Conservation (phyloP, 2,888 invertebrate genomes). For the Ischnura elegans region DNA sequence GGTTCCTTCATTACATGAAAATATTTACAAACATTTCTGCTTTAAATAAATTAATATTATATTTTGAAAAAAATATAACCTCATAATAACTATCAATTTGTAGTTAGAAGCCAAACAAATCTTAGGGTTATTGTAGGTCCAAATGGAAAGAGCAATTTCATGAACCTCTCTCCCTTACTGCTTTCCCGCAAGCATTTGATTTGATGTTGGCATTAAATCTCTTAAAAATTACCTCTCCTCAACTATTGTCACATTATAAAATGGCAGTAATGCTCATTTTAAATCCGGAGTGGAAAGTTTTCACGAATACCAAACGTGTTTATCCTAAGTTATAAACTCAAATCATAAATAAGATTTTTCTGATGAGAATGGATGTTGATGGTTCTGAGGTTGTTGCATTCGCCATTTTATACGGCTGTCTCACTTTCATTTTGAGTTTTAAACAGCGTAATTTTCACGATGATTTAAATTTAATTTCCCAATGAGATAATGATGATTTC, state of each 20-base stretch:
- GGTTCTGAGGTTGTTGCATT: constrained; percentile 9
- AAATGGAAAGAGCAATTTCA: constrained; percentile 49
- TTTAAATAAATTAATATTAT: constrained; percentile 42
- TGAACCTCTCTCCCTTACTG: constrained; percentile 32
- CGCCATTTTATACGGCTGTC: neutral
- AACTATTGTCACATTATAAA: constrained; percentile 55
- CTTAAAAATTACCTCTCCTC: constrained; percentile 44
- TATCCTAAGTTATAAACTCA: neutral
- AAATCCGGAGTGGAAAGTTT: neutral
- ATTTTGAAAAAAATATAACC: constrained; percentile 40
- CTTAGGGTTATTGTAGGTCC: constrained; percentile 26
- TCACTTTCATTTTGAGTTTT: neutral
- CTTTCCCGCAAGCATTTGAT: constrained; percentile 48
- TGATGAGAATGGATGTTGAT: neutral
- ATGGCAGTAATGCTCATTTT: constrained; percentile 56
- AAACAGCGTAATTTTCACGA: neutral
- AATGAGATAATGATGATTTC: neutral
- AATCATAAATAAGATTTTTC: neutral
- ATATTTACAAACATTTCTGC: constrained; percentile 48
- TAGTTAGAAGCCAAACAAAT: constrained; percentile 30
- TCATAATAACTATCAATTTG: constrained; percentile 31
- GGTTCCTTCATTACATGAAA: constrained; percentile 32
- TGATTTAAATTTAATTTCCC: constrained; percentile 29
- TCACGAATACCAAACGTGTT: neutral
- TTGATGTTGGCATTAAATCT: constrained; percentile 2